Percentiles rank a stretch among this genome's conserved stretches.
Evolutionary conservation across 2,888 invertebrate species (phyloP).

Genomic region (Nomada goodeniana): DNA sequence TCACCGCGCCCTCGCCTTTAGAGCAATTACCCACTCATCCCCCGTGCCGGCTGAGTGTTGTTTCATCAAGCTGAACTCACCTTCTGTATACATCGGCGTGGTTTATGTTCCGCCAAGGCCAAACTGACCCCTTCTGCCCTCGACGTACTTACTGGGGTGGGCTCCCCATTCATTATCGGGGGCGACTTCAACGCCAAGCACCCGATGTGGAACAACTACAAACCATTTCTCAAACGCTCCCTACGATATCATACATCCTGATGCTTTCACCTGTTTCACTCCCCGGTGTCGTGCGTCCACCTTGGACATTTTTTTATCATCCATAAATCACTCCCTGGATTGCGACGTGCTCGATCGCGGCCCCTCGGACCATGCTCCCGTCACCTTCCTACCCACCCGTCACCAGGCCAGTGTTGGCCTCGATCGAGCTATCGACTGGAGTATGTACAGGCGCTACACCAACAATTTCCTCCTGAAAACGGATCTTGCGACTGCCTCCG

Average conservation of each 20-base stretch:
- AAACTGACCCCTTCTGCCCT: too few species aligned
- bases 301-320: neutral
- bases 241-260: neutral
- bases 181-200: neutral
- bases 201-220: neutral
- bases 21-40: fast-evolving
- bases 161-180: too few species aligned
- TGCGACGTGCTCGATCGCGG: neutral
- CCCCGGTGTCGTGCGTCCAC: neutral
- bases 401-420: neutral
- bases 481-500: neutral
- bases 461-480: neutral
- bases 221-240: neutral
- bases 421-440: neutral
- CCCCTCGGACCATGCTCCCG: neutral
- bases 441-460: neutral
- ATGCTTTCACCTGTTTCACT: neutral
- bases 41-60: too few species aligned
- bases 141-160: too few species aligned
- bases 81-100: too few species aligned
- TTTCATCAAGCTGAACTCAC: too few species aligned
- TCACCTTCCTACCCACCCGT: too few species aligned
- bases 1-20: too few species aligned
- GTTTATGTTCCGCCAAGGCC: too few species aligned
- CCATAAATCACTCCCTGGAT: neutral